Evolutionary conservation across 2,888 invertebrate genomes (phyloP).

Genomic region (Drosophila stalkeri): DNA sequence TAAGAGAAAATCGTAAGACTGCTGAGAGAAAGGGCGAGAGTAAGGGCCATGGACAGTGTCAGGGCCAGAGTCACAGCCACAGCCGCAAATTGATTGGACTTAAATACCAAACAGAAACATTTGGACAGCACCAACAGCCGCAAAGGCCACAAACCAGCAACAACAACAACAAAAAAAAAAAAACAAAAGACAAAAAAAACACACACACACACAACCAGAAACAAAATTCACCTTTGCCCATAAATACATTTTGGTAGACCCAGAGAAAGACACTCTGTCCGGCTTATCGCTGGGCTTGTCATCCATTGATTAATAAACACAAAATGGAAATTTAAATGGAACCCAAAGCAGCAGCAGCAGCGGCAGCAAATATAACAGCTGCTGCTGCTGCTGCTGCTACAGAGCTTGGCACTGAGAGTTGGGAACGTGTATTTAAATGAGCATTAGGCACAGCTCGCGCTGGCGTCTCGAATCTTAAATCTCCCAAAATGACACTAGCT

Average conservation of each 20-base stretch:
- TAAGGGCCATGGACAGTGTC: slow-evolving; percentile 15
- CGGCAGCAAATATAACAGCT: not conserved
- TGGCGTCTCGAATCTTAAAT: slow-evolving; percentile 28
- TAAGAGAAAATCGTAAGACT: slow-evolving; percentile 25
- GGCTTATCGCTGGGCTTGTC: slow-evolving; percentile 59
- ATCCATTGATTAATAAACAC: slow-evolving; percentile 75
- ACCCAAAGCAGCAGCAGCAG: slow-evolving; percentile 6
- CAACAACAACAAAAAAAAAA: not conserved
- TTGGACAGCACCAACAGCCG: slow-evolving; percentile 58
- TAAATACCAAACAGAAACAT: slow-evolving; percentile 68
- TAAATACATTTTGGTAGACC: slow-evolving; percentile 40
- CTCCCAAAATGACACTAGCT: slow-evolving; percentile 25
- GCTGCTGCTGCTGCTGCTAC: not conserved
- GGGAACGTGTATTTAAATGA: slow-evolving; percentile 56
- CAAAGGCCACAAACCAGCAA: slow-evolving; percentile 12
- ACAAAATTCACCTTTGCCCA: slow-evolving; percentile 21
- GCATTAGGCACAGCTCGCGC: slow-evolving; percentile 27
- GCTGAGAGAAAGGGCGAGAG: slow-evolving; percentile 22
- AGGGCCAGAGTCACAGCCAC: slow-evolving; percentile 15
- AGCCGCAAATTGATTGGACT: slow-evolving; percentile 70
- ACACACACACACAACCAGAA: not conserved
- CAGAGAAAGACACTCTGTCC: slow-evolving; percentile 21
- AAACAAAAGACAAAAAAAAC: not conserved
- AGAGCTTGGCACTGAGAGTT: slow-evolving; percentile 1
- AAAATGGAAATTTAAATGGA: slow-evolving; percentile 75